Percentiles rank a stretch among this genome's conserved stretches.
Conservation (phyloP, 2,888 invertebrate genomes). For the Xylota sylvarum region DNA sequence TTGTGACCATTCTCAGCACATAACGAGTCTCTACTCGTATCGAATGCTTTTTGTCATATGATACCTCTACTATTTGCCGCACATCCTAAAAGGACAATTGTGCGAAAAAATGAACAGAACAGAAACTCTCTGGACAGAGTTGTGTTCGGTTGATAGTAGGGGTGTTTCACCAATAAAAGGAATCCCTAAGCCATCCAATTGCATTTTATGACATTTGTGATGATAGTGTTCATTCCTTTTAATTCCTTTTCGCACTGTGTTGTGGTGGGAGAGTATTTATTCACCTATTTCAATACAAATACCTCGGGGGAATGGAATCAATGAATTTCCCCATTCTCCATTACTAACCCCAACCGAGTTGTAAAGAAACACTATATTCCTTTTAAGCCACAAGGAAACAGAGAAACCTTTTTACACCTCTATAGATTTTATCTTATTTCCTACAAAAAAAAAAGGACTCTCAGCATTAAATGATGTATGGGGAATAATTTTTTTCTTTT, state of each 20-base stretch:
- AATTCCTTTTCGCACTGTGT: neutral
- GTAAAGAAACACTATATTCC: neutral
- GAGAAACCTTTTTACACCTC: slow-evolving; percentile 14
- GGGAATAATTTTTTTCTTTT: slow-evolving; percentile 9
- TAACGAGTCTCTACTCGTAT: neutral
- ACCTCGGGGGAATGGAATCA: neutral
- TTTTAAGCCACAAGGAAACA: neutral
- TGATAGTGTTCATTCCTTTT: neutral
- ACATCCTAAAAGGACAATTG: slow-evolving; percentile 3
- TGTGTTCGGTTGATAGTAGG: neutral
- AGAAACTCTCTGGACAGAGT: neutral
- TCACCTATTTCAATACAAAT: neutral
- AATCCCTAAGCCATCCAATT: neutral
- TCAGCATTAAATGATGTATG: slow-evolving; percentile 20
- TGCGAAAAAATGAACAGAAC: neutral
- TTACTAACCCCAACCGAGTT: neutral
- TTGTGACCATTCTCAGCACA: neutral
- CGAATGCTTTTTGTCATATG: neutral
- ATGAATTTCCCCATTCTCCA: neutral
- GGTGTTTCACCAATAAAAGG: neutral
- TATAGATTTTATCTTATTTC: slow-evolving; percentile 25
- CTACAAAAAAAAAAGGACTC: slow-evolving; percentile 13
- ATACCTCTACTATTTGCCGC: neutral
- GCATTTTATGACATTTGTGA: neutral
- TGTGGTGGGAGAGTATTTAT: neutral